These are phyloP conservation scores for Pollimyrus isidori DNA, from an alignment of 2,113 vertebrate genomes.

Conservation along the genomic window DNA sequence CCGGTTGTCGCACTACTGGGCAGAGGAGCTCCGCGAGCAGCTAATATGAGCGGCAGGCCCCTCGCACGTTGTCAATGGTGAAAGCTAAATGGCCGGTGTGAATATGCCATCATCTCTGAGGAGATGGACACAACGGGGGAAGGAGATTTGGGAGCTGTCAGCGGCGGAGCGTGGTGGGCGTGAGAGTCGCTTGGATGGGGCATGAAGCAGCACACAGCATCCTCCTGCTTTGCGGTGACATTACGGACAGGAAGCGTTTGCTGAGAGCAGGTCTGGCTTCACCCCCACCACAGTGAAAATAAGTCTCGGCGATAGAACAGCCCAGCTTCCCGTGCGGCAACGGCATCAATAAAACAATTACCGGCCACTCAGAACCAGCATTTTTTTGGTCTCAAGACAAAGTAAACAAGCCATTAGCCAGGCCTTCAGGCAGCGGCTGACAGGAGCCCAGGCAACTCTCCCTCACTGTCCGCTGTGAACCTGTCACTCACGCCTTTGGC, in stretches of 20 bases:
- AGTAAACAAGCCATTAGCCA: constrained; percentile 37
- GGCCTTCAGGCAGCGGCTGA: constrained; percentile 32
- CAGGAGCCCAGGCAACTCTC: constrained; percentile 21
- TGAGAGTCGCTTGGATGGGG: neutral
- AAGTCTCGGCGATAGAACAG: constrained; percentile 11
- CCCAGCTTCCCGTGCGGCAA: constrained; percentile 26
- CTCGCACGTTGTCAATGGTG: constrained; percentile 59
- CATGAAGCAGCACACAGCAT: neutral
- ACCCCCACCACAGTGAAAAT: neutral
- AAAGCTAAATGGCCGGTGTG: constrained; percentile 58
- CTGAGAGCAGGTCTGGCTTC: neutral
- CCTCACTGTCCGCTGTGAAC: constrained; percentile 16
- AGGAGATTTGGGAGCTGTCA: constrained; percentile 46
- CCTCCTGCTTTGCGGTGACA: neutral
- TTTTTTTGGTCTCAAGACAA: constrained; percentile 21
- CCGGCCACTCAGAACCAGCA: constrained; percentile 28
- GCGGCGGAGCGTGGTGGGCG: neutral
- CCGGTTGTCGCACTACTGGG: constrained; percentile 16
- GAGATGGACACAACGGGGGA: constrained; percentile 35
- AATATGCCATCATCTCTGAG: constrained; percentile 44
- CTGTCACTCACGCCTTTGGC: neutral
- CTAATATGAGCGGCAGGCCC: constrained; percentile 51
- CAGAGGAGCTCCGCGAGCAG: constrained; percentile 38
- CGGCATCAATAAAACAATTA: constrained; percentile 41
- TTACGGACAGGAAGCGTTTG: neutral